Conservation (phyloP, 2,888 invertebrate species). For the Cheilosia vernalis region DNA sequence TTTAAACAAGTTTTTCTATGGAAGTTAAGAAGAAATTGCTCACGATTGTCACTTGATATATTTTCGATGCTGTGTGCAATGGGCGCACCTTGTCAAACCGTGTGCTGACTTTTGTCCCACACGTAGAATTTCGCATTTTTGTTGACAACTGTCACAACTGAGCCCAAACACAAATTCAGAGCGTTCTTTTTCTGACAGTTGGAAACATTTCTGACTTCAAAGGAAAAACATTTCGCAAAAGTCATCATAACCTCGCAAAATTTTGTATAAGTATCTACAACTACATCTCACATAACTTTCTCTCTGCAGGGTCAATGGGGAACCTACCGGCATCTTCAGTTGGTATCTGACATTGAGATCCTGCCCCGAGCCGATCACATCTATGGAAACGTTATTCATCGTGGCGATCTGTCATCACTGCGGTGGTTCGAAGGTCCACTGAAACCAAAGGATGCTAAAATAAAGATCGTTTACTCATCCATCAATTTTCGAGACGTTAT, state of each 20-base stretch:
- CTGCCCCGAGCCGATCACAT: constrained; percentile 86
- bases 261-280: neutral
- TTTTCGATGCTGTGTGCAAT: no score
- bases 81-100: no score
- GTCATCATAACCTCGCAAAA: neutral
- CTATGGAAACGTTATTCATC: constrained; percentile 89
- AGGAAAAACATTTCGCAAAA: no score
- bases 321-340: constrained; percentile 92
- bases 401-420: constrained; percentile 94
- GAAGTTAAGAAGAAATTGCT: neutral
- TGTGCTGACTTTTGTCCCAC: no score
- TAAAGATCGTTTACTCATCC: constrained; percentile 87
- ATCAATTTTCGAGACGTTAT: constrained; percentile 98
- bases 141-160: no score
- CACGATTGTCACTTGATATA: neutral
- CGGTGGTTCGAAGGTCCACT: constrained; percentile 91
- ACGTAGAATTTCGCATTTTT: no score
- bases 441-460: constrained; percentile 84
- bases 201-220: no score
- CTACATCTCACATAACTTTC: no score
- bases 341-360: constrained; percentile 83
- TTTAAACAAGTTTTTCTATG: neutral
- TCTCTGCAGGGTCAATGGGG: constrained; percentile 85
- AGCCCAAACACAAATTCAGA: no score
- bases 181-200: no score